Base-by-base conservation (phyloP, 2,888 invertebrate species). In the Chloromyia formosa region DNA sequence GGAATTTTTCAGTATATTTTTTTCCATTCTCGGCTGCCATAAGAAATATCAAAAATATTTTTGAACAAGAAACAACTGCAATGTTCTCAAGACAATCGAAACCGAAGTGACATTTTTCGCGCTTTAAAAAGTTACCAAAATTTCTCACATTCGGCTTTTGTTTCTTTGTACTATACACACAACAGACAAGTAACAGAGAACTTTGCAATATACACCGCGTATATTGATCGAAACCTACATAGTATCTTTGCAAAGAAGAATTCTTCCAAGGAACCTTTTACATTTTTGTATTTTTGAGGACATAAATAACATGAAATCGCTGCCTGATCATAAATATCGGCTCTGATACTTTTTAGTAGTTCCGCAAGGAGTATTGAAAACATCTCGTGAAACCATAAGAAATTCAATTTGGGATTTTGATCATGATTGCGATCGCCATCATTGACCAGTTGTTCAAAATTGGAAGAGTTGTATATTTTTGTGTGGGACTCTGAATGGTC, bases 31-130 rank as follows among this genome's bases (percentile, higher is more conserved):
- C 20, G 69, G 56, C 58, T 40, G 9, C 40, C 42, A 20, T 49
- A 40, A 71, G 40, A 58, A 71, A 71, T 71, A 58, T 71, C 71
- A 73, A 73, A 61, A 60, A 73, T 73, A 73, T 73, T 73, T 73
- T 61, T 73, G 69, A 56, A 61, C 45, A 73, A 73, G 49, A 73
- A 69, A 49, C 58, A n/a, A 49, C 61, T 27, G 27, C 60, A 12
- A 61, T 35, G 27, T 61, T 16, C 56, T 1, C 14, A n/a, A 76
- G 74, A 77, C 77, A 77, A 77, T 77, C 75, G 77, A 72, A 27
- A 60, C 72, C 73, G 74, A 77, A 77, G 77, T 77, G 77, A 77
- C 77, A 77, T 77, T 77, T 77, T 77, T 77, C 77, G 77, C 77
- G 77, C 77, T 77, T 77, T 77, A 77, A 75, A 77, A 77, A 77